A percentile compares a stretch with the other conserved stretches of the same genome.
Conservation (phyloP, 2,113 vertebrate species). For the Oriolus oriolus region DNA sequence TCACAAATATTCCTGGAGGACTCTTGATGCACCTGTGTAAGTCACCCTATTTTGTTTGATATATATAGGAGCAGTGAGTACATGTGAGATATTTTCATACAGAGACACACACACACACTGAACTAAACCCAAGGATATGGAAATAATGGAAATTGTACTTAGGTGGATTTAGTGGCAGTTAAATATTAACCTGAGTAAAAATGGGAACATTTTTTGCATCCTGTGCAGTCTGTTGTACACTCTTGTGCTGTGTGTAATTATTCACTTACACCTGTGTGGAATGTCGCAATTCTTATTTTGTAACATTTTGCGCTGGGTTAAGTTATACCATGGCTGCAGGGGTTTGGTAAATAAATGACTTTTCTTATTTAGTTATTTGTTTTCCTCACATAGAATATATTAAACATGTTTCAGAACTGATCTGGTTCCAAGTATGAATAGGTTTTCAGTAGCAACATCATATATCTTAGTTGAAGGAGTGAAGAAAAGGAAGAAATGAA, state of each 20-base stretch:
- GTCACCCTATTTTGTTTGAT: not conserved
- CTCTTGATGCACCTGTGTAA: not conserved
- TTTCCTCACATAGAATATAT: not conserved
- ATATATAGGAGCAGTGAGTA: not conserved
- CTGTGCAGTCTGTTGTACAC: not conserved
- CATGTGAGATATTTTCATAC: not conserved
- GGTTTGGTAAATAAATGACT: not conserved
- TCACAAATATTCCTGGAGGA: not conserved
- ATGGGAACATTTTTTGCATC: not conserved
- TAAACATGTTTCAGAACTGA: not conserved
- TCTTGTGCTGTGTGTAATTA: not conserved
- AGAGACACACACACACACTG: not conserved
- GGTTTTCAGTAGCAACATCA: not conserved
- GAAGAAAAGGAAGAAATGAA: not conserved
- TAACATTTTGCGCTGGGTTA: not conserved
- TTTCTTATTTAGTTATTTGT: slow-evolving; percentile 19
- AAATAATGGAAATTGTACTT: not conserved
- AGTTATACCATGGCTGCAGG: not conserved
- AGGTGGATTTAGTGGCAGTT: not conserved
- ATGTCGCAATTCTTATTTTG: not conserved
- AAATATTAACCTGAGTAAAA: not conserved
- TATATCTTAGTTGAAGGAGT: not conserved
- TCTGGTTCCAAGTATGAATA: not conserved
- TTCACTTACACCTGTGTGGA: not conserved
- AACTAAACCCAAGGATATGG: not conserved